Percentiles rank a stretch among this genome's conserved stretches.
Evolutionary conservation across 2,113 vertebrate species (phyloP).

Genomic region (Chionodraco myersi): DNA sequence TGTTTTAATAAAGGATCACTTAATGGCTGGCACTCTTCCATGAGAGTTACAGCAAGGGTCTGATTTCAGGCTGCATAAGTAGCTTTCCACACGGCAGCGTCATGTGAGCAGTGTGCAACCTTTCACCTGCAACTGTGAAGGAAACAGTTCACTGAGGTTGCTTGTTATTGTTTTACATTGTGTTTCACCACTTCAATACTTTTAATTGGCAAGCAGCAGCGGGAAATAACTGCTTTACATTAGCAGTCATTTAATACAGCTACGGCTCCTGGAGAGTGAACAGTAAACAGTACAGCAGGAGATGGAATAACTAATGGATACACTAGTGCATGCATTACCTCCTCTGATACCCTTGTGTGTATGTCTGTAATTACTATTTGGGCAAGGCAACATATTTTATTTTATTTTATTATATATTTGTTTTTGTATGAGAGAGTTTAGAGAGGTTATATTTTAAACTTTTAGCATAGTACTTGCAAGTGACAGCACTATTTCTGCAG

Average conservation of each 20-base stretch:
- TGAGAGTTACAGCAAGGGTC: neutral
- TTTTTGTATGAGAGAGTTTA: no score
- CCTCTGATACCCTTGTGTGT: no score
- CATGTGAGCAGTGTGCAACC: neutral
- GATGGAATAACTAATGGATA: neutral
- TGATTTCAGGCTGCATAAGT: neutral
- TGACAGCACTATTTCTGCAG: neutral
- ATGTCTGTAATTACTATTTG: no score
- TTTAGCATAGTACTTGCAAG: neutral
- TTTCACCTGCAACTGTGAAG: neutral
- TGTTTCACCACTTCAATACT: neutral
- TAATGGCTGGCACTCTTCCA: neutral
- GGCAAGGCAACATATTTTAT: no score
- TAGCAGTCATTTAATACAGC: neutral
- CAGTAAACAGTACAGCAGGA: neutral
- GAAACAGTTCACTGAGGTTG: neutral
- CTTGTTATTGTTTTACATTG: neutral
- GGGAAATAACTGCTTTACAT: neutral
- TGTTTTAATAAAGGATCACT: neutral
- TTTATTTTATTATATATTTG: no score
- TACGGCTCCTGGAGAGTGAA: neutral
- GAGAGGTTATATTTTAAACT: neutral
- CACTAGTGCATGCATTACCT: no score
- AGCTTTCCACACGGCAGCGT: neutral
- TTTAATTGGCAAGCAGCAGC: neutral